phyloP scores from a whole-genome alignment of 2,113 vertebrate species.

The Epinephelus cyanopodus region DNA sequence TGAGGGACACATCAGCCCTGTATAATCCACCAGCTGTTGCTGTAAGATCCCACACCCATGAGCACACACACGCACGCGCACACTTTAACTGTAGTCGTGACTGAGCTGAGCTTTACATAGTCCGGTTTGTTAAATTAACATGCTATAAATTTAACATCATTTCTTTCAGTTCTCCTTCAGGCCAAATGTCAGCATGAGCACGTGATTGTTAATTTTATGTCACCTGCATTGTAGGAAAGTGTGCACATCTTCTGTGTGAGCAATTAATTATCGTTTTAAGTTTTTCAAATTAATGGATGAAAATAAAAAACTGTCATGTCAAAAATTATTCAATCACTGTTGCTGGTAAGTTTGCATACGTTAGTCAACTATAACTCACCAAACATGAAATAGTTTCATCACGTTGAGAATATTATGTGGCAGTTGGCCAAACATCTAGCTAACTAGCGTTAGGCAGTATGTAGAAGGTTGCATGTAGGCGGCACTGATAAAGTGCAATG shows the following conservation, averaged over 20 bases:
- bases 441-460: too few species aligned
- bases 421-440: too few species aligned
- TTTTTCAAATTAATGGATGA: too few species aligned
- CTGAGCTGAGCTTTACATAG: background rate
- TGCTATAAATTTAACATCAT: conserved; percentile 32
- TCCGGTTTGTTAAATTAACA: conserved; percentile 53
- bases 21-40: conserved; percentile 69
- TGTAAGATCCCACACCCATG: conserved; percentile 54
- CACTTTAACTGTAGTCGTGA: background rate
- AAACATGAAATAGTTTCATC: too few species aligned
- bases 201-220: conserved; percentile 16
- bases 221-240: conserved; percentile 40
- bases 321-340: too few species aligned
- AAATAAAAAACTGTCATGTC: too few species aligned
- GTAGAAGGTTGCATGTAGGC: too few species aligned
- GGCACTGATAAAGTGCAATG: too few species aligned
- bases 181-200: conserved; percentile 12
- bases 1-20: conserved; percentile 65
- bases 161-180: conserved; percentile 10
- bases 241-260: background rate
- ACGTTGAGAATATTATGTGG: too few species aligned
- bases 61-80: conserved; percentile 27
- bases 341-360: too few species aligned
- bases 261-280: background rate
- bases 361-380: too few species aligned